Evolutionary conservation across 2,113 vertebrate genomes (phyloP), one percentile per base, ranked within the genome.

Genomic region (Oncorhynchus mykiss): DNA sequence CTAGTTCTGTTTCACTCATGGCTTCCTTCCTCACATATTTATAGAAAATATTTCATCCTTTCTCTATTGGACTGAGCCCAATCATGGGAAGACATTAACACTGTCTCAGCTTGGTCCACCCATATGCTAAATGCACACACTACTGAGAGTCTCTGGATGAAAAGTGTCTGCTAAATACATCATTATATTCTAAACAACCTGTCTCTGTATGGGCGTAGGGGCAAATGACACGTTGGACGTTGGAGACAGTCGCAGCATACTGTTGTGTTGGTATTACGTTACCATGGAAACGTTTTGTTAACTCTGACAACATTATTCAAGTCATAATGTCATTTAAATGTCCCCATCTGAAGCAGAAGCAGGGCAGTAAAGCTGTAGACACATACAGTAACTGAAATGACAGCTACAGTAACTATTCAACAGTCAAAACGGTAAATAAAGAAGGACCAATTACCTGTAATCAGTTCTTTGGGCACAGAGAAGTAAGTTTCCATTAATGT

Each of bases 401-500:
- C 72, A 64, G 73, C 48, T 64, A 66, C 64, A 69, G 75, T 77
- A 77, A 77, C 74, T 75, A 67, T 60, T 25, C 67, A 71, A 66
- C 54, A 71, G 67, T 74, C 60, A 71, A 34, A 29, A 57, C 66
- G 67, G 57, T 71, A 60, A 75, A 72, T 67, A 81, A 74, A 81
- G 70, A 77, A 77, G 67, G 65, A 45, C 39, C 74, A 70, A 60
- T 65, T 73, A 72, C 65, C 75, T 73, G 75, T 70, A 51, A 78
- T 73, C 65, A 27, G 22, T 65, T 73, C 74, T 60, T 76, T 84
- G 25, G 72, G 59, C 59, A 22, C 59, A 39, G 39, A 39, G 39
- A 39, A 39, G 39, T 39, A 8, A 2, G 39, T 9, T 39, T 2
- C 39, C 39, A 39, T 39, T 39, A 2, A 39, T 39, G 8, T 2